Evolutionary conservation across 1,140 invertebrate genomes (phyloP).

Genomic region (Papilio polyxenes): DNA sequence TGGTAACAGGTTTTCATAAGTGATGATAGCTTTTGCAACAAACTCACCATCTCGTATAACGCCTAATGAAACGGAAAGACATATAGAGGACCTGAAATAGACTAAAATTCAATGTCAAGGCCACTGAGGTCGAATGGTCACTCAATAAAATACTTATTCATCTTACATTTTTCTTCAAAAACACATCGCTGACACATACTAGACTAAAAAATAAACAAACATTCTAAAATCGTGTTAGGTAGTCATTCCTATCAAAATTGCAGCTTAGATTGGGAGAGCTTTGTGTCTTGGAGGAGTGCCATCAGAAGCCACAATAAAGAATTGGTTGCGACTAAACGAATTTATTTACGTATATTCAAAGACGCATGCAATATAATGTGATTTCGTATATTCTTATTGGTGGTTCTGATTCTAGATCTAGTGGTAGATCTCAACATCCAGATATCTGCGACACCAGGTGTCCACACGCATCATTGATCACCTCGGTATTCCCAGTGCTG

Average conservation of each 20-base stretch:
- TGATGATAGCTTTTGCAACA: not conserved
- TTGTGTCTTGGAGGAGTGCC: not conserved
- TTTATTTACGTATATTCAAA: not conserved
- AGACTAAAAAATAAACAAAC: not conserved
- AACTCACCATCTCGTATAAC: not conserved
- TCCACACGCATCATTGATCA: no score
- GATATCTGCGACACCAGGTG: no score
- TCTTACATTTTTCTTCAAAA: not conserved
- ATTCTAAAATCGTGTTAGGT: not conserved
- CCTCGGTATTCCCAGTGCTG: no score
- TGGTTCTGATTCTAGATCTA: no score
- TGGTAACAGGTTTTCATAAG: not conserved
- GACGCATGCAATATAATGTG: not conserved
- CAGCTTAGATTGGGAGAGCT: not conserved
- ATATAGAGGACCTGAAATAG: not conserved
- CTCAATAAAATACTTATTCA: not conserved
- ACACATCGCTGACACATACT: not conserved
- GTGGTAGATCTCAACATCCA: no score
- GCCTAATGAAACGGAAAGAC: not conserved
- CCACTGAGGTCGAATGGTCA: not conserved
- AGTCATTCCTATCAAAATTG: not conserved
- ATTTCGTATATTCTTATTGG: not conserved
- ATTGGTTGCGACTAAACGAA: not conserved
- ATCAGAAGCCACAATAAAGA: not conserved
- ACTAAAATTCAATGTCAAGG: not conserved